Percentiles rank a stretch among this genome's conserved stretches.
phyloP scores from a whole-genome alignment of 2,888 invertebrate species.

The Coelopa pilipes region DNA sequence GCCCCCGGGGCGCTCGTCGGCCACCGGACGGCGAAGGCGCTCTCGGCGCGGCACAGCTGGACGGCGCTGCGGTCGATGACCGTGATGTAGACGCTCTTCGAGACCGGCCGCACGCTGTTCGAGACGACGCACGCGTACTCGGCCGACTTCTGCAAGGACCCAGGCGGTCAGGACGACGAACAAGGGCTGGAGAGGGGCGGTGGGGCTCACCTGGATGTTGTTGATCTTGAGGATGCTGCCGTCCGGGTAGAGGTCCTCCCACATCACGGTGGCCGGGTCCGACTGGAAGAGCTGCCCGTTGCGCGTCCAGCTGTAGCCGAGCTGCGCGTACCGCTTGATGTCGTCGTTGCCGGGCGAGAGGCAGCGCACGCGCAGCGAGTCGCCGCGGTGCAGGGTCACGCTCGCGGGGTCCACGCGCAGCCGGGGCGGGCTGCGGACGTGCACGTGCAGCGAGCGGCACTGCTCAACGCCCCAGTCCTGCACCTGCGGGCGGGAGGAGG shows the following conservation, averaged over 20 bases:
- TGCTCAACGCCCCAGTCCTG: constrained; percentile 75
- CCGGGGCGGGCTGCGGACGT: constrained; percentile 72
- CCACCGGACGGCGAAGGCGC: constrained; percentile 73
- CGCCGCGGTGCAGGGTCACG: constrained; percentile 72
- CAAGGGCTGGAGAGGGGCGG: no score
- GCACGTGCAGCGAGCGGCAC: constrained; percentile 72
- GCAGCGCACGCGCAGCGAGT: constrained; percentile 69
- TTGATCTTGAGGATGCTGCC: constrained; percentile 84
- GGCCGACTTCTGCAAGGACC: constrained; percentile 74
- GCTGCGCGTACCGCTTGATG: constrained; percentile 70
- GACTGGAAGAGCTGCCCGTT: constrained; percentile 80
- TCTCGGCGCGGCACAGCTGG: constrained; percentile 71
- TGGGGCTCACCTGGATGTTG: constrained; percentile 69
- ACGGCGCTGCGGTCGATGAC: constrained; percentile 72
- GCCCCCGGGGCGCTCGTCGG: constrained; percentile 78
- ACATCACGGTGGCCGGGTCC: constrained; percentile 79
- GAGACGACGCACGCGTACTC: constrained; percentile 81
- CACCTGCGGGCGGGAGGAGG: constrained; percentile 70
- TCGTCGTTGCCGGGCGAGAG: constrained; percentile 75
- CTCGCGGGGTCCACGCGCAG: constrained; percentile 76
- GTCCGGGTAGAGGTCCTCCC: constrained; percentile 86
- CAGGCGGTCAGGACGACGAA: no score
- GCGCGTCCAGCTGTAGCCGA: constrained; percentile 87
- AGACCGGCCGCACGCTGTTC: constrained; percentile 69
- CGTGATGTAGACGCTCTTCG: constrained; percentile 74